Base-by-base conservation (phyloP, 1,140 invertebrate species). In the Drosophila obscura region DNA sequence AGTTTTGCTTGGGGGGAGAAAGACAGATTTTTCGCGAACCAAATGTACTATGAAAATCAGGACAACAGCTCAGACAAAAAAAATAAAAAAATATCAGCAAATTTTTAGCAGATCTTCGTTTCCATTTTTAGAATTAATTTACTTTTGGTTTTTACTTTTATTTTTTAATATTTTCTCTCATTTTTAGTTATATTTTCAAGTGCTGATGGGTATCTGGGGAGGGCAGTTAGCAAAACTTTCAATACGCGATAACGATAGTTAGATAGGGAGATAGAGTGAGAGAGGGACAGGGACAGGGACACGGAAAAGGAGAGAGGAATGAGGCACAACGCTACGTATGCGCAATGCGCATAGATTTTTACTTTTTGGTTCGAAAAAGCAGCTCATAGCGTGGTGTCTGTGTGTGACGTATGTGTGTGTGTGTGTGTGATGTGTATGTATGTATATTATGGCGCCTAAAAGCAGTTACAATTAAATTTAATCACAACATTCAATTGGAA, bases 401-500 rank as follows among this genome's bases (percentile, higher is more conserved):
- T 69, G 62, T 81, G 58, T 65, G 53, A 57, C 72, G 48, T 72
- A 50, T 77, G 55, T 62, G 48, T 69, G 24, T 43, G 60, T 31
- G 13, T 66, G 56, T 46, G 46, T 41, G 41, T 72, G 41, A 72
- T 78, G 56, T 83, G 51, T 39, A 52, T 55, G 51, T 71, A 2
- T 22, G 52, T 13, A 16, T 62, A 43, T 60, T 45, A 51, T 52
- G 56, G 43, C 67, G 78, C 83, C 83, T 85, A 87, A 45, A 84
- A 87, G 78, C 83, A 71, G 35, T 88, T 82, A 82, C 60, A 78
- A 59, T 74, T 87, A 85, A 75, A 78, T 62, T 75, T 87, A 85
- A 78, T 85, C 82, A 85, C 82, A 85, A 85, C 82, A 82, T 85
- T 88, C 65, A 85, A 85, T 85, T 87, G 77, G 64, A 62, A 71